Evolutionary conservation across 1,140 invertebrate species (phyloP).

Genomic region (Fopius arisanus): DNA sequence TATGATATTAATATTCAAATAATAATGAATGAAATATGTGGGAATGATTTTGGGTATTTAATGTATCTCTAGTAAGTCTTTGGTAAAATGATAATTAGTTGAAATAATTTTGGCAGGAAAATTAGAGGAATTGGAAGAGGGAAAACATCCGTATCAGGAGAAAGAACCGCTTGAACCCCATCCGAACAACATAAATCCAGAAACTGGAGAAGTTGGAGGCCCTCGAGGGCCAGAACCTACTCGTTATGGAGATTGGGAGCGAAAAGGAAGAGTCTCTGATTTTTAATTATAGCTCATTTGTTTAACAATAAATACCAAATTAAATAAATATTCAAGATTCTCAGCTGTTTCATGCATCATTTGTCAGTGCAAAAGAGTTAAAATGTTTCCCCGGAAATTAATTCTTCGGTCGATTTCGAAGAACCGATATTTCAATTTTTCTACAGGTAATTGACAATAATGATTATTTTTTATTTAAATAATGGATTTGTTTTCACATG

Average conservation of each 20-base stretch:
- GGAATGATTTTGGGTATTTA: no score
- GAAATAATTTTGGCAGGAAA: conserved; percentile 62
- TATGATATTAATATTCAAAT: no score
- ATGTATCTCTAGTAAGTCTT: no score
- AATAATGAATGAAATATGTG: no score
- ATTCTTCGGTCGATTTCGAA: not conserved
- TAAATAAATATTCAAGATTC: not conserved
- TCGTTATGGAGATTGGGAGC: conserved; percentile 98
- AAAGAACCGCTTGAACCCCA: conserved; percentile 86
- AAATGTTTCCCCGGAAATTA: not conserved
- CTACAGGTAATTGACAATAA: not conserved
- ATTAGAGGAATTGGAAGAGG: conserved; percentile 73
- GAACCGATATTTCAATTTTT: not conserved
- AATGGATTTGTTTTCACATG: not conserved
- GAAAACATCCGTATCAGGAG: conserved; percentile 80
- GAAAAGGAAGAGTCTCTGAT: conserved; percentile 96
- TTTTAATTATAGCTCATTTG: conserved; percentile 71
- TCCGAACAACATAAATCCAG: conserved; percentile 89
- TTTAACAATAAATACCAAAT: not conserved
- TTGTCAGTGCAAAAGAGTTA: not conserved
- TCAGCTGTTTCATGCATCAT: conserved; percentile 7
- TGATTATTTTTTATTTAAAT: not conserved
- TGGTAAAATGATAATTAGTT: not conserved
- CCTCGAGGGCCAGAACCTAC: conserved; percentile 98
- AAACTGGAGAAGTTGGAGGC: conserved; percentile 93